These are phyloP conservation scores for Gobio gobio DNA, from an alignment of 2,113 vertebrate species.

Conservation along the genomic window DNA sequence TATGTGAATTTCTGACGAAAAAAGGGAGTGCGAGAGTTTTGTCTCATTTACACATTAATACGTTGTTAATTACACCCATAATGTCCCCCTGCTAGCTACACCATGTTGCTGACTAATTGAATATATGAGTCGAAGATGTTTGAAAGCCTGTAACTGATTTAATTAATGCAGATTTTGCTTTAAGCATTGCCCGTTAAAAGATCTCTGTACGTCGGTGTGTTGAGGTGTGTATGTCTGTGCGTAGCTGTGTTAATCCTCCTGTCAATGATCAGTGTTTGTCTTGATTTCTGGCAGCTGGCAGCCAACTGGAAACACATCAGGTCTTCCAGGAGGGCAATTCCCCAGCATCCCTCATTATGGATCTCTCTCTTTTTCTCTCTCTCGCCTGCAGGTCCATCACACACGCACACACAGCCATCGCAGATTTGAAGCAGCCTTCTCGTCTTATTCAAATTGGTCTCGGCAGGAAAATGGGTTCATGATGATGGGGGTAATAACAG, in stretches of 20 bases:
- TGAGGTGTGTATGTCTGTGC: conserved; percentile 42
- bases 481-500: conserved; percentile 95
- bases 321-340: conserved; percentile 92
- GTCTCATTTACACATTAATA: conserved; percentile 79
- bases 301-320: conserved; percentile 95
- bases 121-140: conserved; percentile 89
- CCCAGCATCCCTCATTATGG: conserved; percentile 98
- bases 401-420: conserved; percentile 71
- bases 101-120: conserved; percentile 91
- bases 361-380: conserved; percentile 77
- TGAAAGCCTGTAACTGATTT: conserved; percentile 91
- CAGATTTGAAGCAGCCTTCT: conserved; percentile 90
- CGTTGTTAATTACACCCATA: conserved; percentile 92
- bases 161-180: conserved; percentile 92
- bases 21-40: conserved; percentile 54
- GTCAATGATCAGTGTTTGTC: conserved; percentile 96
- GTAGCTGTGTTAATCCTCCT: conserved; percentile 67
- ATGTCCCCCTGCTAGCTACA: conserved; percentile 89
- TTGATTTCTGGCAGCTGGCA: conserved; percentile 97
- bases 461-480: conserved; percentile 95
- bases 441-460: conserved; percentile 96
- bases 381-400: conserved; percentile 86
- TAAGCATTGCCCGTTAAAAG: conserved; percentile 72
- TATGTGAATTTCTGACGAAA: conserved; percentile 83
- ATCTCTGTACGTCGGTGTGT: conserved; percentile 4